Evolutionary conservation across 2,113 vertebrate species (phyloP).

Genomic region (Triplophysa siluroides): DNA sequence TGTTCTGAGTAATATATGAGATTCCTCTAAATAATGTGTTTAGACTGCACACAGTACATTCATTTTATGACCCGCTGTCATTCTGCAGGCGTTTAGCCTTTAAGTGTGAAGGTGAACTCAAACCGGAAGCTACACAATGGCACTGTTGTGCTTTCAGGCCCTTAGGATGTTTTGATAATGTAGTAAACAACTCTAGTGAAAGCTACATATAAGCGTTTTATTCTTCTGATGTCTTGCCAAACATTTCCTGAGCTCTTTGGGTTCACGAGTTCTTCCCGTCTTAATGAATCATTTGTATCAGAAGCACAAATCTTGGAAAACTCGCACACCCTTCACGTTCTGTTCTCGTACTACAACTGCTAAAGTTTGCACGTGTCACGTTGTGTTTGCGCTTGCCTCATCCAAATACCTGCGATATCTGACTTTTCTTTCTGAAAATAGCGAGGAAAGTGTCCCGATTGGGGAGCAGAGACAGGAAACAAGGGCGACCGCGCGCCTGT

Average conservation of each 20-base stretch:
- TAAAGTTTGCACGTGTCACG: neutral
- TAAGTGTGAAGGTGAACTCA: too few relatives aligned
- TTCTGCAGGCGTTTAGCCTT: too few relatives aligned
- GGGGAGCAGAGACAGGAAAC: conserved; percentile 51
- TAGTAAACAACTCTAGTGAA: neutral
- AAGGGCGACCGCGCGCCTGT: conserved; percentile 26
- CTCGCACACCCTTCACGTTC: neutral
- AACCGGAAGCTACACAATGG: neutral
- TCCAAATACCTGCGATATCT: conserved; percentile 35
- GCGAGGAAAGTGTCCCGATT: conserved; percentile 62
- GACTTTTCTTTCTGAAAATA: conserved; percentile 45
- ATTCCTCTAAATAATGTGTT: neutral
- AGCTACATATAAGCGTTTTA: neutral
- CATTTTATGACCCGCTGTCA: neutral
- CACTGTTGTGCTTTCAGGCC: neutral
- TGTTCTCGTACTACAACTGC: neutral
- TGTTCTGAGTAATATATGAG: neutral
- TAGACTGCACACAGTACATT: neutral
- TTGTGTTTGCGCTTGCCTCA: conserved; percentile 12
- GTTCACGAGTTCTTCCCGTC: neutral
- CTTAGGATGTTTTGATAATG: neutral
- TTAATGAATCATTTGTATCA: neutral
- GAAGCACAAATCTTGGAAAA: neutral
- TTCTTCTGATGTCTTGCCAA: conserved; percentile 1
- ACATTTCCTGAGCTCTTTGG: neutral